A percentile compares a stretch with the other conserved stretches of the same genome.
phyloP scores from a whole-genome alignment of 2,113 vertebrate genomes.

The Oxyruncus cristatus region DNA sequence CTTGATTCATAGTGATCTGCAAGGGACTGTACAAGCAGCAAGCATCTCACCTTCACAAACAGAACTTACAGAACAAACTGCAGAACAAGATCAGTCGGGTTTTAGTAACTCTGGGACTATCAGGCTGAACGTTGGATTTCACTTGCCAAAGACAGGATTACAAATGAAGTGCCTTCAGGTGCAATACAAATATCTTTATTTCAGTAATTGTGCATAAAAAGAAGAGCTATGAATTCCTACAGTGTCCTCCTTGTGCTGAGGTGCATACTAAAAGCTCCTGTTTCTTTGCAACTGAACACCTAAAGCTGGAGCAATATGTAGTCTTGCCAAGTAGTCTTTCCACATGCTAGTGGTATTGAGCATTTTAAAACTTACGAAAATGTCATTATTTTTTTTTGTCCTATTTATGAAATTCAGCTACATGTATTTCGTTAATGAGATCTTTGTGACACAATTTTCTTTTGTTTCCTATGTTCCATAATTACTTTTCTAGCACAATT shows the following conservation, averaged over 20 bases:
- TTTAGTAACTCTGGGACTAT: background rate
- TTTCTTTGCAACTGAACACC: background rate
- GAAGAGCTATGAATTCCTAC: background rate
- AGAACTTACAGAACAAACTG: background rate
- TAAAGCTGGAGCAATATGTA: background rate
- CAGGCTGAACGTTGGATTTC: background rate
- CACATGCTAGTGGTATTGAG: background rate
- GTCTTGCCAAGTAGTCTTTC: background rate
- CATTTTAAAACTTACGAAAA: background rate
- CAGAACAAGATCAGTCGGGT: background rate
- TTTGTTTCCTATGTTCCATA: background rate
- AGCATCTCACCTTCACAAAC: background rate
- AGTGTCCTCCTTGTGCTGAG: background rate
- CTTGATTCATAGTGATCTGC: background rate
- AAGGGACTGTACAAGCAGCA: background rate
- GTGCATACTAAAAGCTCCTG: background rate
- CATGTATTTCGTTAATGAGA: background rate
- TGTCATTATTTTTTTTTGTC: background rate
- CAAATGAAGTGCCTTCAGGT: background rate
- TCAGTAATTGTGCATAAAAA: background rate
- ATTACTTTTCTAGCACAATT: background rate
- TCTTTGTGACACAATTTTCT: background rate
- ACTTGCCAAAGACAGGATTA: background rate
- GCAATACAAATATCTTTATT: background rate
- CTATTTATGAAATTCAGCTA: background rate